phyloP scores from a whole-genome alignment of 2,113 vertebrate genomes.

The Orientallactaga bullata region DNA sequence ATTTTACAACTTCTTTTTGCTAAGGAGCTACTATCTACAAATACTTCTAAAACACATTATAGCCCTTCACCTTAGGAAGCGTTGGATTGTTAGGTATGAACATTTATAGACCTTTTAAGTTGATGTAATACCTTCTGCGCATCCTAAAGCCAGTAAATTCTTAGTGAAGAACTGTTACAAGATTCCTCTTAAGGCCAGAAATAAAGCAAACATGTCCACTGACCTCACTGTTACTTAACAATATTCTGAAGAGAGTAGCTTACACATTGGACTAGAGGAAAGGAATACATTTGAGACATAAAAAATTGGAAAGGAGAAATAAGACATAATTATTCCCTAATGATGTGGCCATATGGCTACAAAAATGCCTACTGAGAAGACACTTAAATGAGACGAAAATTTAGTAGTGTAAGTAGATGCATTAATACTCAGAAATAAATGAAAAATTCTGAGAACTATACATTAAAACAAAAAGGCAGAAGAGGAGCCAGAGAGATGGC shows the following conservation, averaged over 20 bases:
- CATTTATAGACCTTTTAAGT: background rate
- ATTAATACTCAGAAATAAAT: slow-evolving; percentile 10
- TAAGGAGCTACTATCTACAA: background rate
- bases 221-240: background rate
- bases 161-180: background rate
- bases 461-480: background rate
- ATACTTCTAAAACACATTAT: background rate
- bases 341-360: background rate
- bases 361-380: background rate
- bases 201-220: background rate
- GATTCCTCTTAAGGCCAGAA: slow-evolving; percentile 5
- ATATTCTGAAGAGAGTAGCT: background rate
- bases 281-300: background rate
- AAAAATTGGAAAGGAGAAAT: background rate
- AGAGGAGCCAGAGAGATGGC: too few relatives aligned
- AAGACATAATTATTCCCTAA: background rate
- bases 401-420: background rate
- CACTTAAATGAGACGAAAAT: background rate
- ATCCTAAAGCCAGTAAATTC: background rate
- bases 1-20: slow-evolving; percentile 18
- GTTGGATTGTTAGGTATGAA: background rate
- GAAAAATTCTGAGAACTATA: background rate
- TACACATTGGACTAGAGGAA: background rate
- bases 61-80: background rate
- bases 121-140: background rate